Conservation (phyloP, 1,140 invertebrate species). For the Drosophila simulans region DNA sequence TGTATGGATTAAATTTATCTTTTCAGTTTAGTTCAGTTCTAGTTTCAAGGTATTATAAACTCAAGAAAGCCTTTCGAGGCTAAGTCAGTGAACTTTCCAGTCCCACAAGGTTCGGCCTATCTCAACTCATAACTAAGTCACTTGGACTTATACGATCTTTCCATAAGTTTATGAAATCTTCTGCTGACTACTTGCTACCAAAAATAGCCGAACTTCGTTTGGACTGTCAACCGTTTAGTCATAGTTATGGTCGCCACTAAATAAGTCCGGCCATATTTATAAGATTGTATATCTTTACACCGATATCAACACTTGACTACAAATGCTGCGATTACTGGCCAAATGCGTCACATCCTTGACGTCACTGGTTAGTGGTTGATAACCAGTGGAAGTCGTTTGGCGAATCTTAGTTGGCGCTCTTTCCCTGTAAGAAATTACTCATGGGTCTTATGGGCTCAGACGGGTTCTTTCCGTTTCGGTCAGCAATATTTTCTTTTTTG, state of each 20-base stretch:
- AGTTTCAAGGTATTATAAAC: neutral
- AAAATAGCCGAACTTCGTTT: conserved; percentile 6
- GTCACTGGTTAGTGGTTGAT: conserved; percentile 28
- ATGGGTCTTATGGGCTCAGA: conserved; percentile 39
- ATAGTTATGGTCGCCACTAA: conserved; percentile 9
- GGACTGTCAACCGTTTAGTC: conserved; percentile 33
- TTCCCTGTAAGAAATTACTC: conserved; percentile 46
- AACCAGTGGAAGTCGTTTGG: conserved; percentile 5
- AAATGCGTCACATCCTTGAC: conserved; percentile 55
- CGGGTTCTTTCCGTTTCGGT: conserved; percentile 29
- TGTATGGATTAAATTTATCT: neutral
- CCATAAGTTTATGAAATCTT: conserved; percentile 12
- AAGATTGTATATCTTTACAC: conserved; percentile 25
- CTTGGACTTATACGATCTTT: conserved; percentile 26
- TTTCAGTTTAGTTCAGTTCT: neutral
- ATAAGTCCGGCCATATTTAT: conserved; percentile 2
- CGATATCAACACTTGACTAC: conserved; percentile 69
- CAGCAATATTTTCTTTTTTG: neutral
- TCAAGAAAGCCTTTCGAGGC: neutral
- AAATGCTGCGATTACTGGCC: conserved; percentile 17
- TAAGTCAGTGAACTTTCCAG: conserved; percentile 16
- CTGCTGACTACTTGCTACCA: conserved; percentile 8
- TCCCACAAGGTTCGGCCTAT: conserved; percentile 12
- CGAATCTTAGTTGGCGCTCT: neutral
- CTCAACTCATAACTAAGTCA: conserved; percentile 1